Conservation (phyloP, 2,888 invertebrate species). For the Ectemnius lituratus region DNA sequence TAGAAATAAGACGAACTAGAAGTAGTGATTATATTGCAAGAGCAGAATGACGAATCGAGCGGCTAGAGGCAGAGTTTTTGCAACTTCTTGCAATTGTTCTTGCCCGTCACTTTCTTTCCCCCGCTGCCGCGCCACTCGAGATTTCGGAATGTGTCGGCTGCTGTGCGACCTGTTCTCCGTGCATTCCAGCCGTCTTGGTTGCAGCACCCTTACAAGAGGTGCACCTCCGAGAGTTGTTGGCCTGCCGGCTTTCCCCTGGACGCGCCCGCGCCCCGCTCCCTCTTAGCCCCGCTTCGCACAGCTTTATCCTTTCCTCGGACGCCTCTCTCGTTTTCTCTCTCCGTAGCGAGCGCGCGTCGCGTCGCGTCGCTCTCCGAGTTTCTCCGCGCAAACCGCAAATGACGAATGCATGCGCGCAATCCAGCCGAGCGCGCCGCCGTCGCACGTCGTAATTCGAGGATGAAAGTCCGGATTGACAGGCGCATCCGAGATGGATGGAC, state of each 20-base stretch:
- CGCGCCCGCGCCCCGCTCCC: constrained; percentile 54
- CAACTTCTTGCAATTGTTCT: too few species aligned
- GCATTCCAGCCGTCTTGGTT: constrained; percentile 65
- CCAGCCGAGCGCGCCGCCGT: constrained; percentile 37
- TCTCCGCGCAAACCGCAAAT: constrained; percentile 49
- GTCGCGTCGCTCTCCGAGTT: constrained; percentile 21
- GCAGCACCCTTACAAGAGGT: constrained; percentile 55
- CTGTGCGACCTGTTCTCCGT: constrained; percentile 72
- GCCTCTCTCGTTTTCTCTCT: constrained; percentile 7
- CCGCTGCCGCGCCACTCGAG: constrained; percentile 59
- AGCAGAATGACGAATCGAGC: too few species aligned
- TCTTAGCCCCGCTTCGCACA: constrained; percentile 17
- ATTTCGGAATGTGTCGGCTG: constrained; percentile 72
- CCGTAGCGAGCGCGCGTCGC: background rate
- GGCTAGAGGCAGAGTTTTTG: background rate
- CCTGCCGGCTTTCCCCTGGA: constrained; percentile 56
- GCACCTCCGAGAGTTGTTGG: constrained; percentile 56
- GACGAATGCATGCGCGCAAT: constrained; percentile 56
- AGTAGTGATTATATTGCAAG: background rate
- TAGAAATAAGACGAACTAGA: too few species aligned
- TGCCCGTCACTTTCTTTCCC: too few species aligned
- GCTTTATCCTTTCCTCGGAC: constrained; percentile 19
- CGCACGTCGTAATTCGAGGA: constrained; percentile 46
- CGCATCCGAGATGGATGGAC: too few species aligned
- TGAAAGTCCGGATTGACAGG: constrained; percentile 43